A percentile compares a stretch with the other conserved stretches of the same genome.
Evolutionary conservation across 1,140 invertebrate genomes (phyloP).

Genomic region (Trypoxylus dichotomus): DNA sequence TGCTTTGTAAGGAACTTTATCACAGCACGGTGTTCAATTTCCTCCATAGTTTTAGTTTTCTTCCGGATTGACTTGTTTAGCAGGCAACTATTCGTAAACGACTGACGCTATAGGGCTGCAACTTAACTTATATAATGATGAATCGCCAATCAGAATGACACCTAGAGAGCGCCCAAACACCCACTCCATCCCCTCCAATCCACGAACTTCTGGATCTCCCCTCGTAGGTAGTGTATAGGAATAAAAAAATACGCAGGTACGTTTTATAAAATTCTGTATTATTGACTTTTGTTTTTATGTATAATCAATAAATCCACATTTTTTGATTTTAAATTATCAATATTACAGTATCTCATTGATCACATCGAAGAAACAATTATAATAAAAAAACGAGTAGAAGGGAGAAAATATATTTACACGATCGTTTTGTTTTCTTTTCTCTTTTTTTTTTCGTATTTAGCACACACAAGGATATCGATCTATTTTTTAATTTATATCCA

Average conservation of each 20-base stretch:
- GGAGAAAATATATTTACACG: neutral
- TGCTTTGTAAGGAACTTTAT: too few species aligned
- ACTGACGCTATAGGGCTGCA: too few species aligned
- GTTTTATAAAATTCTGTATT: slow-evolving; percentile 4
- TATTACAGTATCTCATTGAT: neutral
- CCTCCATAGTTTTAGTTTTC: too few species aligned
- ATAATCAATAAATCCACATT: neutral
- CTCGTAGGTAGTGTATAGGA: neutral
- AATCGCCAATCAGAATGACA: too few species aligned
- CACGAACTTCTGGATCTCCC: too few species aligned
- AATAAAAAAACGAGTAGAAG: neutral
- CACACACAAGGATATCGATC: slow-evolving; percentile 3
- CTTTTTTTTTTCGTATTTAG: neutral
- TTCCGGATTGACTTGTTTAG: too few species aligned
- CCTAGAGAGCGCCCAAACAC: too few species aligned
- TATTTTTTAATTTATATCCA: slow-evolving; percentile 9
- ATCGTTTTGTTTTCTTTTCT: neutral
- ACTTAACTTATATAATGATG: too few species aligned
- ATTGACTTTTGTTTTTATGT: neutral
- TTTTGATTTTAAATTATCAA: slow-evolving; percentile 5
- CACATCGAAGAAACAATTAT: neutral
- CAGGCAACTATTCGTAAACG: too few species aligned
- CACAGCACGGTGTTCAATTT: too few species aligned
- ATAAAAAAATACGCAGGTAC: neutral
- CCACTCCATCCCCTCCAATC: too few species aligned